Evolutionary conservation across 2,797 vertebrate species (phyloP), one percentile per base, ranked within the genome.

Genomic region (Vireo griseus): DNA sequence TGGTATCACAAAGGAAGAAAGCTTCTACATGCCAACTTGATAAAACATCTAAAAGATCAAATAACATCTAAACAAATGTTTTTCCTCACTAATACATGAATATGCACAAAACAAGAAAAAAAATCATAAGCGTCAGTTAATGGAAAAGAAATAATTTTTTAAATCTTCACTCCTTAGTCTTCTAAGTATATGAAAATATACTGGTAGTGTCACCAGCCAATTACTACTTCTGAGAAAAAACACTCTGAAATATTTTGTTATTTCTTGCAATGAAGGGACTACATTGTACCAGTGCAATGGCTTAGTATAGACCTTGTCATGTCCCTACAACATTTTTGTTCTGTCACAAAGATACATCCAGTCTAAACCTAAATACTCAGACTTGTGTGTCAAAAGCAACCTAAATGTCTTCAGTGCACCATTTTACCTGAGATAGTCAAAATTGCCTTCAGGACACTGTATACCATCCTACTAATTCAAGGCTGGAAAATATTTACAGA

Each of bases 241-340:
- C 26, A 57, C 13, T 40, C 29, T 58, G 24, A 82, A 86, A 65
- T 74, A 78, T 0, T 11, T 40, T 69, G 47, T 55, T 2, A 47
- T 33, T 88, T 65, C 28, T 82, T 66, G 44, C 25, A 65, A 40
- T 7, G 7, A 6, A 79, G 37, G 14, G 48, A 82, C 17, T 61
- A 52, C n/a, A 67, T 11, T 12, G 10, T 15, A 67, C 5, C 9
- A 66, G 4, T 10, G 20, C 44, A 66, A 54, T 28, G 55, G n/a
- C 18, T 61, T 21, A 44, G 13, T 2, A 5, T 0, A 47, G 63
- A 65, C 26, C 37, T 24, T 1, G 3, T 45, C 50, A 35, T 0
- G 0, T 33, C 31, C 20, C 51, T 55, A 24, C 10, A 59, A 68
- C 42, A 44, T 0, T 2, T 0, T 6, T 51, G 31, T 31, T 45